Conservation (phyloP, 2,113 vertebrate species). For the Cyanistes caeruleus region DNA sequence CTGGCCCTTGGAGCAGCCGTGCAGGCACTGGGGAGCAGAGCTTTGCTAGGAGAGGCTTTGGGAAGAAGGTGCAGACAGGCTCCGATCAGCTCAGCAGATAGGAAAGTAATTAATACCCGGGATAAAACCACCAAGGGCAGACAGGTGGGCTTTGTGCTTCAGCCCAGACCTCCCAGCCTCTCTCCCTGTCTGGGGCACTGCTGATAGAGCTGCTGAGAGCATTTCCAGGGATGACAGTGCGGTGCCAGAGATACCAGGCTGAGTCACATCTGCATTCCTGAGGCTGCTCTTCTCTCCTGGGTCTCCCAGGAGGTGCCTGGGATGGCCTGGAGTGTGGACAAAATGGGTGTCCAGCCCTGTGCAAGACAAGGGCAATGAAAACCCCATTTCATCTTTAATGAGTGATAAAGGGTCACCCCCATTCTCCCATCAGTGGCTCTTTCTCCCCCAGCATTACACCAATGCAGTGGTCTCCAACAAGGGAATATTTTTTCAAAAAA, state of each 20-base stretch:
- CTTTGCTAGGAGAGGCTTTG: background rate
- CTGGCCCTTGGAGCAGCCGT: rapidly evolving
- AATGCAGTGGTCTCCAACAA: background rate
- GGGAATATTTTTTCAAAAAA: background rate
- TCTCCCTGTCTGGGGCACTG: background rate
- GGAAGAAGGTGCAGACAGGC: background rate
- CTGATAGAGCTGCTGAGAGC: background rate
- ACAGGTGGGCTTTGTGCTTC: background rate
- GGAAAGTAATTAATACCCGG: background rate
- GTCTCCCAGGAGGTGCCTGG: background rate
- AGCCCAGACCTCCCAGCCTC: background rate
- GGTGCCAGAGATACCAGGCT: background rate
- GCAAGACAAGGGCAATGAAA: background rate
- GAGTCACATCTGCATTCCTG: background rate
- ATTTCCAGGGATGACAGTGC: background rate
- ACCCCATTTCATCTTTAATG: background rate
- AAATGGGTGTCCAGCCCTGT: rapidly evolving
- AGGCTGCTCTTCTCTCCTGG: background rate
- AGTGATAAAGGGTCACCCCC: background rate
- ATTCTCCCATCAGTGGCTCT: background rate
- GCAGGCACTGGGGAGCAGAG: background rate
- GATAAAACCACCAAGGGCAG: background rate
- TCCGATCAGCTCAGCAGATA: background rate
- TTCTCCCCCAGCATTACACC: background rate
- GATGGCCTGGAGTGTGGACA: background rate